Conservation (phyloP, 2,113 vertebrate species). For the Tympanuchus pallidicinctus region DNA sequence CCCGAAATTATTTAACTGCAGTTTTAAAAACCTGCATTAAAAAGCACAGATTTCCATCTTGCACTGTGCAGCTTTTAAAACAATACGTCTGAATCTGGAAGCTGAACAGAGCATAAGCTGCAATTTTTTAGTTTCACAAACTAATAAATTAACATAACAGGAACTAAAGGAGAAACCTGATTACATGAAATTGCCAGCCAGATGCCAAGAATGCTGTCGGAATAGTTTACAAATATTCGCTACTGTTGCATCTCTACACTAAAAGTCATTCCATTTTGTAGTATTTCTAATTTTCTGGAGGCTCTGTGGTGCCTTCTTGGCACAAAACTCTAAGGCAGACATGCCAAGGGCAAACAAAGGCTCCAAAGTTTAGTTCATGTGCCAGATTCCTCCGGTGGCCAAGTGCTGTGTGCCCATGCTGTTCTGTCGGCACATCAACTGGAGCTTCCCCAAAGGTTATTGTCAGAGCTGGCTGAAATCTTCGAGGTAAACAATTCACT, state of each 20-base stretch:
- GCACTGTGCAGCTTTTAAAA: conserved; percentile 24
- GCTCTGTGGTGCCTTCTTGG: background rate
- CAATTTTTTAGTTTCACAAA: conserved; percentile 35
- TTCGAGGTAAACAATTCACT: background rate
- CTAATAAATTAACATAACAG: conserved; percentile 57
- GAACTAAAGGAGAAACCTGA: conserved; percentile 55
- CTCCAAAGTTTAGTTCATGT: background rate
- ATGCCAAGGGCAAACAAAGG: background rate
- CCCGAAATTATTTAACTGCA: conserved; percentile 50
- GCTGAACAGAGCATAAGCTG: conserved; percentile 36
- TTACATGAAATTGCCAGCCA: conserved; percentile 56
- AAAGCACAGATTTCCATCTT: conserved; percentile 44
- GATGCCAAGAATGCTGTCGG: conserved; percentile 23
- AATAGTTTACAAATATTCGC: background rate
- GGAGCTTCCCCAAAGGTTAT: background rate
- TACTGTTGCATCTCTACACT: background rate
- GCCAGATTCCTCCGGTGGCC: background rate
- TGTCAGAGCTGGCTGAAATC: background rate
- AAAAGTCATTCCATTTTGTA: background rate
- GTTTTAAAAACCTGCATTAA: conserved; percentile 52
- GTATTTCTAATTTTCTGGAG: background rate
- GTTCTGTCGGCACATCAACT: background rate
- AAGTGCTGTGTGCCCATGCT: rapidly evolving
- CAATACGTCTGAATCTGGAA: conserved; percentile 9
- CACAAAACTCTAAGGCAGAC: background rate